Evolutionary conservation across 2,797 vertebrate genomes (phyloP).

Genomic region (Oreochromis mossambicus): DNA sequence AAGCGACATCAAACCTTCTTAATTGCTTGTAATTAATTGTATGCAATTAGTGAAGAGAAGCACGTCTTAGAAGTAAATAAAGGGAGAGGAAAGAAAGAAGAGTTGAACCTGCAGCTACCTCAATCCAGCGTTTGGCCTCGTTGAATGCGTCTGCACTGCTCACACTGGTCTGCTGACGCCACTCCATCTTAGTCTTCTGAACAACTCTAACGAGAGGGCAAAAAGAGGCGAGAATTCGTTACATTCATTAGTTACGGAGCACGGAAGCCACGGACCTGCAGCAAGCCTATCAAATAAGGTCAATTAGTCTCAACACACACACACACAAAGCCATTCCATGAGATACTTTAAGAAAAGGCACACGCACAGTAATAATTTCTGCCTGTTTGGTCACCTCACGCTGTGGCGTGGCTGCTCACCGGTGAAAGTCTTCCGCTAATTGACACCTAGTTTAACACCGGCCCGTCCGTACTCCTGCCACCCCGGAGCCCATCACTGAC

Average conservation of each 20-base stretch:
- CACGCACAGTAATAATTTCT: neutral
- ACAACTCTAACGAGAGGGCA: neutral
- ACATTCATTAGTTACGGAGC: neutral
- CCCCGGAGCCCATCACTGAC: neutral
- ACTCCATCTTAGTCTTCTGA: constrained; percentile 74
- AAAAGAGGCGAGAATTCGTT: neutral
- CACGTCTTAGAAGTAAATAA: neutral
- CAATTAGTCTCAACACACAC: neutral
- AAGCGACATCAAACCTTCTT: neutral
- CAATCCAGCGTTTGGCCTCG: constrained; percentile 88
- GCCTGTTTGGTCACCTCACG: constrained; percentile 8
- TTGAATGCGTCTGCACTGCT: constrained; percentile 81
- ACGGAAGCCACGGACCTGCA: neutral
- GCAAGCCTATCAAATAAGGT: neutral
- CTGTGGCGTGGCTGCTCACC: neutral
- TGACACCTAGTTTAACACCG: constrained; percentile 7
- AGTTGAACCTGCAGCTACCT: constrained; percentile 72
- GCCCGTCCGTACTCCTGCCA: neutral
- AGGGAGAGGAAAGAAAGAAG: neutral
- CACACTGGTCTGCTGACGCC: constrained; percentile 79
- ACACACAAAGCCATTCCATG: neutral
- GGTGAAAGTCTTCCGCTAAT: constrained; percentile 22
- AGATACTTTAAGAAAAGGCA: neutral
- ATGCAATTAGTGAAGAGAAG: neutral
- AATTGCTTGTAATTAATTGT: neutral